Conservation (phyloP, 2,113 vertebrate genomes). For the Gasterosteus nipponicus region DNA sequence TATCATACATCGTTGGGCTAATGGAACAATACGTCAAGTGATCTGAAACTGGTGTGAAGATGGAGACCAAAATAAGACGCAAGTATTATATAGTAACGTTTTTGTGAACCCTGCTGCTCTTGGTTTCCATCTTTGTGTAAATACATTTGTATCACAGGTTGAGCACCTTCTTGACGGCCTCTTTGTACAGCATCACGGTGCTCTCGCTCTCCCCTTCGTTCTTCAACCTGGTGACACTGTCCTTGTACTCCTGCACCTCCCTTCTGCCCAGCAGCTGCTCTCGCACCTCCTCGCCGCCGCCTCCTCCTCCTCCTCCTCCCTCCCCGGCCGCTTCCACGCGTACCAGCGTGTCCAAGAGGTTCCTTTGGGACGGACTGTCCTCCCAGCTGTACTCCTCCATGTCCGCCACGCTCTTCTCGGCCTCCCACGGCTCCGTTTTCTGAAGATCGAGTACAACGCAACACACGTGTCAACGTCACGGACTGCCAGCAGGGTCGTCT, state of each 20-base stretch:
- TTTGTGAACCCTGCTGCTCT: conserved; percentile 3
- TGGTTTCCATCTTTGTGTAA: conserved; percentile 12
- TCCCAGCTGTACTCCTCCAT: conserved; percentile 95
- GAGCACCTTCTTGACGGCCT: conserved; percentile 89
- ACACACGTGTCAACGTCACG: neutral
- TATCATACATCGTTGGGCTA: neutral
- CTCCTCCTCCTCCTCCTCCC: conserved; percentile 56
- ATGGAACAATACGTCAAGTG: neutral
- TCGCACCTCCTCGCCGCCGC: conserved; percentile 59
- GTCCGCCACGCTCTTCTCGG: conserved; percentile 87
- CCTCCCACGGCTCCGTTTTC: conserved; percentile 95
- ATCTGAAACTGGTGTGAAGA: neutral
- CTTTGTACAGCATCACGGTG: conserved; percentile 86
- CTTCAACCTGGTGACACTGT: conserved; percentile 85
- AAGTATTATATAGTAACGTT: neutral
- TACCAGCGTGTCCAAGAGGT: conserved; percentile 81
- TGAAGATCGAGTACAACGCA: conserved; percentile 67
- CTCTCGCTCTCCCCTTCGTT: conserved; percentile 88
- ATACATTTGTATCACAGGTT: conserved; percentile 60
- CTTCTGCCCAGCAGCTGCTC: conserved; percentile 84
- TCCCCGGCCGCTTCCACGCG: conserved; percentile 76
- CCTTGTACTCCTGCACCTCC: conserved; percentile 86
- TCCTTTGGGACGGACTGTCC: conserved; percentile 88
- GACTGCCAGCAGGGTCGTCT: neutral
- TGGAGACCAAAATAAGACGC: neutral